phyloP scores from a whole-genome alignment of 1,140 invertebrate species.

The Pogonognathellus flavescens region DNA sequence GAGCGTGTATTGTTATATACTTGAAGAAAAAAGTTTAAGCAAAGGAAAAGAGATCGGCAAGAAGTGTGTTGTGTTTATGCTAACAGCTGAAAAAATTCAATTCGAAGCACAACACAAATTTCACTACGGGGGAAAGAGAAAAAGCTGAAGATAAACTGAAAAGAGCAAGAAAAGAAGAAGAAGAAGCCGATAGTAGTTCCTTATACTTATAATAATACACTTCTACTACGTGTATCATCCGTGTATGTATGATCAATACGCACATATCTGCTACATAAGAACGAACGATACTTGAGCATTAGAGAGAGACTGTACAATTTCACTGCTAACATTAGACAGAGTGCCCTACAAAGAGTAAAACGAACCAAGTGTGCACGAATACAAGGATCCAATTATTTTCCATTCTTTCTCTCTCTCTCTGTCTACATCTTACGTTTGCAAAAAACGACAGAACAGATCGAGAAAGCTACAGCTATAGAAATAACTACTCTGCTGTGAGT shows the following conservation, averaged over 20 bases:
- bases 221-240: not conserved
- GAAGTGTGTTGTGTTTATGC: constrained; percentile 29
- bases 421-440: not conserved
- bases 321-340: too few species aligned
- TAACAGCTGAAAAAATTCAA: constrained; percentile 29
- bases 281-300: too few species aligned
- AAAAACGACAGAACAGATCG: not conserved
- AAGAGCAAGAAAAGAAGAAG: not conserved
- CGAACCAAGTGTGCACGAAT: constrained; percentile 20
- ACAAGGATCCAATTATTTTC: constrained; percentile 15
- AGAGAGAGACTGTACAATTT: too few species aligned
- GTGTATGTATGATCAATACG: not conserved
- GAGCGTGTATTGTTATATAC: not conserved
- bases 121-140: not conserved
- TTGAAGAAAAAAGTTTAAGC: not conserved
- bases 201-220: not conserved
- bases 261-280: too few species aligned
- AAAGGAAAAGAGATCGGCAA: constrained; percentile 16
- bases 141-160: constrained; percentile 16
- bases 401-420: not conserved
- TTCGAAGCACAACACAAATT: constrained; percentile 13
- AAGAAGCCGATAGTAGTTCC: not conserved
- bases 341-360: not conserved
- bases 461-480: not conserved
- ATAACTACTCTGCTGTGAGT: not conserved